Evolutionary conservation across 2,113 vertebrate species (phyloP).

Genomic region (Mormyrus iriodes): DNA sequence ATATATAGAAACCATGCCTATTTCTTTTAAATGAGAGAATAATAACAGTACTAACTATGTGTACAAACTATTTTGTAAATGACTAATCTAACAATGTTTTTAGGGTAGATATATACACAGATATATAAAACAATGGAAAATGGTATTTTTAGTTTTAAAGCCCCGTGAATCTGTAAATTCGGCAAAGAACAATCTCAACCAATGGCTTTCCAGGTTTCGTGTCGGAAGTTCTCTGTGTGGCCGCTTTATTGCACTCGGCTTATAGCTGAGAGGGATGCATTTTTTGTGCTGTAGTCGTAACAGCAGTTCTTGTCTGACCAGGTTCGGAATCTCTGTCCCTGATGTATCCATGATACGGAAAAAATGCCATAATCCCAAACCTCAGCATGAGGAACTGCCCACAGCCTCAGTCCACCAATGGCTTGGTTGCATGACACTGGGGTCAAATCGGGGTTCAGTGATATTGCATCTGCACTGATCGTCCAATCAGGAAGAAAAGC

Average conservation of each 20-base stretch:
- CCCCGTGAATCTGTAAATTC: neutral
- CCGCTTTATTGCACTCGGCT: neutral
- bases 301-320: neutral
- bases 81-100: neutral
- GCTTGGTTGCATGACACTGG: neutral
- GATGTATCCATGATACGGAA: neutral
- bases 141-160: neutral
- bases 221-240: neutral
- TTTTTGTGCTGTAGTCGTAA: neutral
- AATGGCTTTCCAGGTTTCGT: neutral
- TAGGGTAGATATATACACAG: neutral
- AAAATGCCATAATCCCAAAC: conserved; percentile 29
- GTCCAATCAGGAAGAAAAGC: conserved; percentile 81
- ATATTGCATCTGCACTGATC: conserved; percentile 60
- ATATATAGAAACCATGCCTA: neutral
- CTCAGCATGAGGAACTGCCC: neutral
- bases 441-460: conserved; percentile 33
- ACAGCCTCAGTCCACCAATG: neutral
- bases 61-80: neutral
- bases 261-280: neutral
- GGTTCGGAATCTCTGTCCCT: neutral
- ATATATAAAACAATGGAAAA: conserved; percentile 1
- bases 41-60: no score
- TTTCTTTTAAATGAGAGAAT: neutral
- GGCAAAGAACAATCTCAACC: neutral